Conservation (phyloP, 2,888 invertebrate genomes). For the Metopia argyrocephala region DNA sequence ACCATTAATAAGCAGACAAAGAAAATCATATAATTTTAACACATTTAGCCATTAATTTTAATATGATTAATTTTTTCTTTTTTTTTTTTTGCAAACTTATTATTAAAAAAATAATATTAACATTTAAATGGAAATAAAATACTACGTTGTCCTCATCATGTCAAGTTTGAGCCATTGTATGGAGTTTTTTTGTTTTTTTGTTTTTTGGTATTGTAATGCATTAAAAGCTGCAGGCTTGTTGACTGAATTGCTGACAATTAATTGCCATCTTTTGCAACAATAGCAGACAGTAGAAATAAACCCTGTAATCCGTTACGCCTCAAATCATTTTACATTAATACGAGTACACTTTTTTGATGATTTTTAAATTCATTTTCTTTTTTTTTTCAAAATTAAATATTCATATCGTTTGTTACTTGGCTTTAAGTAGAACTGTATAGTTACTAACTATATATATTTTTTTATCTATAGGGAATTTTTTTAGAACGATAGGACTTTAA, state of each 20-base stretch:
- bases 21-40: slow-evolving; percentile 60
- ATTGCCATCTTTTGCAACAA: slow-evolving; percentile 52
- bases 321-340: slow-evolving; percentile 60
- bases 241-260: slow-evolving; percentile 32
- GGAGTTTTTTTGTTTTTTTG: no score
- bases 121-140: slow-evolving; percentile 22
- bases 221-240: neutral
- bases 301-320: slow-evolving; percentile 62
- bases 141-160: slow-evolving; percentile 42
- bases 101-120: slow-evolving; percentile 55
- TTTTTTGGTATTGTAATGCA: no score
- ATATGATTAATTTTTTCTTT: slow-evolving; percentile 53
- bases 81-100: slow-evolving; percentile 42
- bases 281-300: slow-evolving; percentile 6
- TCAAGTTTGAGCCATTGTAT: slow-evolving; percentile 22
- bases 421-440: neutral
- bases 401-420: neutral
- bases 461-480: no score
- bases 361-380: neutral
- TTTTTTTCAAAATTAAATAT: slow-evolving; percentile 35
- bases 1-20: slow-evolving; percentile 29
- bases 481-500: no score
- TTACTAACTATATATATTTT: slow-evolving; percentile 45
- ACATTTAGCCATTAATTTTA: slow-evolving; percentile 54
- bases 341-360: slow-evolving; percentile 49